A percentile compares a stretch with the other conserved stretches of the same genome.
Evolutionary conservation across 1,140 invertebrate species (phyloP).

Genomic region (Diachasmimorpha longicaudata): DNA sequence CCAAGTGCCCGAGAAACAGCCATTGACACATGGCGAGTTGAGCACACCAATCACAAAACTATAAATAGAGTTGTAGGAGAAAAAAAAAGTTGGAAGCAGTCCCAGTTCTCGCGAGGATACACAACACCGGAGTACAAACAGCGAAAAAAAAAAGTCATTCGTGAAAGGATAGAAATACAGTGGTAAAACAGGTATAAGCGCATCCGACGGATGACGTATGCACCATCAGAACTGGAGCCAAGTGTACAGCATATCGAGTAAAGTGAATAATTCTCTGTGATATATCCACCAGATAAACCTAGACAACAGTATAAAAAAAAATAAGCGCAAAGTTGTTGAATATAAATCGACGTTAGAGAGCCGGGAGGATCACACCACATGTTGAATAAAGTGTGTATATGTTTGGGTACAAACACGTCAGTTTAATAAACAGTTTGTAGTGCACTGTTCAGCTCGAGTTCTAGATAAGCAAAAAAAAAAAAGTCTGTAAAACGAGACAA

Average conservation of each 20-base stretch:
- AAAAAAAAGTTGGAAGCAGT: not conserved
- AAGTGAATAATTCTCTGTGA: constrained; percentile 10
- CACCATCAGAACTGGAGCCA: not conserved
- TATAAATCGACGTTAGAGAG: not conserved
- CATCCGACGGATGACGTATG: constrained; percentile 1
- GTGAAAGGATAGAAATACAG: not conserved
- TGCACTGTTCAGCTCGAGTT: not conserved
- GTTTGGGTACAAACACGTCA: not conserved
- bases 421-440: not conserved
- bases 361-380: not conserved
- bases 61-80: not conserved
- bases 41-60: not conserved
- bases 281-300: not conserved
- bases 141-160: not conserved
- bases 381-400: not conserved
- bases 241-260: not conserved
- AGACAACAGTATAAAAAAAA: not conserved
- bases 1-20: not conserved
- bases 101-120: not conserved
- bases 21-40: constrained; percentile 5
- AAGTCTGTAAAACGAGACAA: not conserved
- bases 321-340: not conserved
- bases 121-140: not conserved
- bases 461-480: not conserved
- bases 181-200: not conserved